Evolutionary conservation across 2,113 vertebrate species (phyloP).

Genomic region (Falco punctatus): DNA sequence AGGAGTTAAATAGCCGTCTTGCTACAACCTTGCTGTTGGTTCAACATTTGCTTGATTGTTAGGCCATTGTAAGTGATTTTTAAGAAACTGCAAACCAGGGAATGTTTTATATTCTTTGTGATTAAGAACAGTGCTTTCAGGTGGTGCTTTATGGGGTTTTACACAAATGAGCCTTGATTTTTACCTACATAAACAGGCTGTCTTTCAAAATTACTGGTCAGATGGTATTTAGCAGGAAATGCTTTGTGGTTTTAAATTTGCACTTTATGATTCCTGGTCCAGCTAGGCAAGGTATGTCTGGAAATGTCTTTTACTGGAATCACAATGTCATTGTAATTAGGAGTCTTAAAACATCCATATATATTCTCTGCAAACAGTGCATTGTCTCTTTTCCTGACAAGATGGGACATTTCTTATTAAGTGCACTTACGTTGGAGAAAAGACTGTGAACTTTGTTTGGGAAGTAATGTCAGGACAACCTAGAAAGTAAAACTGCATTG

Average conservation of each 20-base stretch:
- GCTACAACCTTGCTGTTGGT: not conserved
- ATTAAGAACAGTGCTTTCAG: not conserved
- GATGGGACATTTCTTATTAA: not conserved
- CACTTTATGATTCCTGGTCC: not conserved
- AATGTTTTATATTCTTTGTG: not conserved
- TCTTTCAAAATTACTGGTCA: not conserved
- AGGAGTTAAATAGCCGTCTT: not conserved
- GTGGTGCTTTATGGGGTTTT: not conserved
- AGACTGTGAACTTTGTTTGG: not conserved
- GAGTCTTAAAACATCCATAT: not conserved
- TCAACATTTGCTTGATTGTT: not conserved
- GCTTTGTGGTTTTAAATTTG: not conserved
- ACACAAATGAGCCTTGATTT: not conserved
- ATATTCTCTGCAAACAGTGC: not conserved
- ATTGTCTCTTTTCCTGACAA: not conserved
- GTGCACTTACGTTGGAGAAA: not conserved
- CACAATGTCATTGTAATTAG: not conserved
- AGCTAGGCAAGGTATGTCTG: not conserved
- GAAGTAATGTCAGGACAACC: not conserved
- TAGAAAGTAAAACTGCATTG: not conserved
- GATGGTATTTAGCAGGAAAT: not conserved
- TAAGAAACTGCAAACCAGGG: not conserved
- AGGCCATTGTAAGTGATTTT: not conserved
- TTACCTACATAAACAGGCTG: not conserved
- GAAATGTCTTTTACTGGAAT: not conserved